These are phyloP conservation scores for Platerodrilus igneus DNA, from an alignment of 2,888 invertebrate species.

Conservation along the genomic window DNA sequence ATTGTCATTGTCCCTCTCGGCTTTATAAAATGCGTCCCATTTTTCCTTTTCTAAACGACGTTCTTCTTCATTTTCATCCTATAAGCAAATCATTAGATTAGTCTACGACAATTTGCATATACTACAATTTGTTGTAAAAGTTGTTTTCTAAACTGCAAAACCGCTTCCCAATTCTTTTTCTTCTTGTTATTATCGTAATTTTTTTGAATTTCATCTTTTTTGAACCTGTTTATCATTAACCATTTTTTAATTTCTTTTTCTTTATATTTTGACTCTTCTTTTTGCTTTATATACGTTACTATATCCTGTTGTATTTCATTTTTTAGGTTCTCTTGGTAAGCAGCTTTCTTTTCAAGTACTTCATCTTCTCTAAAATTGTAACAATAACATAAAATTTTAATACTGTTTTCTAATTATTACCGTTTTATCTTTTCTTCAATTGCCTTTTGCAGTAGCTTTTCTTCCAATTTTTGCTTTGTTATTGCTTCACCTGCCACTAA, in stretches of 20 bases:
- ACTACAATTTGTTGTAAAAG: conserved; percentile 50
- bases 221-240: conserved; percentile 57
- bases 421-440: conserved; percentile 47
- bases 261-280: conserved; percentile 41
- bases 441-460: conserved; percentile 51
- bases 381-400: neutral
- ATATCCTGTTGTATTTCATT: conserved; percentile 34
- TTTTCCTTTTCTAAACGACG: conserved; percentile 13
- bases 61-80: conserved; percentile 31
- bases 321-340: conserved; percentile 38
- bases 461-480: conserved; percentile 47
- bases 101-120: neutral
- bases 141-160: conserved; percentile 47
- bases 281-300: conserved; percentile 38
- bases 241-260: conserved; percentile 51
- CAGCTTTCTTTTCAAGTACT: conserved; percentile 38
- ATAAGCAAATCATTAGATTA: conserved; percentile 37
- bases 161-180: conserved; percentile 46
- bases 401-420: conserved; percentile 38
- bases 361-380: conserved; percentile 44
- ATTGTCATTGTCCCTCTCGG: conserved; percentile 44
- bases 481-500: conserved; percentile 48
- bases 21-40: conserved; percentile 38
- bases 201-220: conserved; percentile 50
- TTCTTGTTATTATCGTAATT: conserved; percentile 47